phyloP scores from a whole-genome alignment of 1,140 invertebrate genomes.

The Matsumurasca onukii region DNA sequence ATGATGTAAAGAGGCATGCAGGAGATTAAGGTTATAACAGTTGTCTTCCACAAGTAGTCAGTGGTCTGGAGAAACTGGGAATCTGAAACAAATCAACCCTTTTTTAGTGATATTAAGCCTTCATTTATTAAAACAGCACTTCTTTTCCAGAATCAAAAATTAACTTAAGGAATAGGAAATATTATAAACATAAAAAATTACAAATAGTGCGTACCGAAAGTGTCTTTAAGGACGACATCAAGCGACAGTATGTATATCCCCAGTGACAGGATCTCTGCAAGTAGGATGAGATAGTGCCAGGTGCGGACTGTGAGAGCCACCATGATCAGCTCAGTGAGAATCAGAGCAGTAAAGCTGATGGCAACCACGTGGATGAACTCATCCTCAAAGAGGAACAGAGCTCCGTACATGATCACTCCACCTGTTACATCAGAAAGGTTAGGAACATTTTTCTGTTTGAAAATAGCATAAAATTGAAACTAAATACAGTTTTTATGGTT shows the following conservation, averaged over 20 bases:
- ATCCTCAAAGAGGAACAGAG: constrained; percentile 94
- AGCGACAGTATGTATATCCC: constrained; percentile 85
- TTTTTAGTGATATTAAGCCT: too few relatives aligned
- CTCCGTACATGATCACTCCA: constrained; percentile 98
- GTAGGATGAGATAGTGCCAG: constrained; percentile 89
- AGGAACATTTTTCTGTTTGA: too few relatives aligned
- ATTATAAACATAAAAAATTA: too few relatives aligned
- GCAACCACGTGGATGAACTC: constrained; percentile 99
- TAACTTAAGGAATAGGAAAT: too few relatives aligned
- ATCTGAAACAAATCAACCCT: constrained; percentile 66
- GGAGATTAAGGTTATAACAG: constrained; percentile 90
- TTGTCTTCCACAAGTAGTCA: constrained; percentile 96
- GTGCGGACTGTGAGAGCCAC: constrained; percentile 92
- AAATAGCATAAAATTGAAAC: too few relatives aligned
- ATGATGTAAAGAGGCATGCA: constrained; percentile 96
- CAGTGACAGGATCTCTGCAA: constrained; percentile 92
- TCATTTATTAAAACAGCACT: too few relatives aligned
- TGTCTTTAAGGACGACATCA: constrained; percentile 84
- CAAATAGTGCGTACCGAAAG: constrained; percentile 91
- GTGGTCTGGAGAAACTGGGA: constrained; percentile 90
- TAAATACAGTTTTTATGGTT: too few relatives aligned
- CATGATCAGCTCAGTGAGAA: constrained; percentile 98
- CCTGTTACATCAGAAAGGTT: constrained; percentile 61
- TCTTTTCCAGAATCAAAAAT: too few relatives aligned
- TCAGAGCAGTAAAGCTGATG: constrained; percentile 97